Evolutionary conservation across 2,113 vertebrate species (phyloP).

Genomic region (Crotophaga sulcirostris): DNA sequence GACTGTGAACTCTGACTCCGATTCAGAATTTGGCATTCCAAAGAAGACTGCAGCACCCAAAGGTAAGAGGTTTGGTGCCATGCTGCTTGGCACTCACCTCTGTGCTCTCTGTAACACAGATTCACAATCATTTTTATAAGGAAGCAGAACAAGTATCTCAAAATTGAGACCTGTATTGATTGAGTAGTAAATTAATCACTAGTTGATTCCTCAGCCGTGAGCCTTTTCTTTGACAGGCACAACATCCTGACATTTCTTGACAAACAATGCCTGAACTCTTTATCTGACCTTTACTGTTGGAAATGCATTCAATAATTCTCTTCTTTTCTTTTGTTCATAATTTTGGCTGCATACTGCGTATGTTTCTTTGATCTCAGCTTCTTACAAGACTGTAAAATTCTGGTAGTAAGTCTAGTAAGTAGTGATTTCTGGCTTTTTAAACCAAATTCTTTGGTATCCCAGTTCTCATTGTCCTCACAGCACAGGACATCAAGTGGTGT

Average conservation of each 20-base stretch:
- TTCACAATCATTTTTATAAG: neutral
- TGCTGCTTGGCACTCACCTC: neutral
- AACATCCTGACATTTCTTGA: neutral
- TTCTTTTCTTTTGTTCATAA: neutral
- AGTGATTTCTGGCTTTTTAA: neutral
- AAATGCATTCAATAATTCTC: neutral
- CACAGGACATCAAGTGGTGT: neutral
- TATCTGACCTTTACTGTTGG: neutral
- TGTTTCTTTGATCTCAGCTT: neutral
- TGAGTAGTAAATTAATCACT: neutral
- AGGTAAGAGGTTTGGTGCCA: conserved; percentile 68
- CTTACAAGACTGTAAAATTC: neutral
- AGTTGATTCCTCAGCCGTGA: neutral
- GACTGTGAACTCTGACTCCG: conserved; percentile 89
- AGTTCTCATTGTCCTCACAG: neutral
- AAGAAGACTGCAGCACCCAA: conserved; percentile 85
- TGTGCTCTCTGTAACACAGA: neutral
- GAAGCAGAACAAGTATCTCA: neutral
- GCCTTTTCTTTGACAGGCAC: neutral
- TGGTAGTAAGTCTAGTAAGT: neutral
- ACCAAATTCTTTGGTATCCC: neutral
- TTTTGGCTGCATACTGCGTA: neutral
- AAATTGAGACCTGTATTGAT: neutral
- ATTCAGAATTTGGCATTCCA: conserved; percentile 89
- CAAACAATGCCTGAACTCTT: neutral